phyloP scores from a whole-genome alignment of 2,888 invertebrate genomes.

The Prosapia bicincta region DNA sequence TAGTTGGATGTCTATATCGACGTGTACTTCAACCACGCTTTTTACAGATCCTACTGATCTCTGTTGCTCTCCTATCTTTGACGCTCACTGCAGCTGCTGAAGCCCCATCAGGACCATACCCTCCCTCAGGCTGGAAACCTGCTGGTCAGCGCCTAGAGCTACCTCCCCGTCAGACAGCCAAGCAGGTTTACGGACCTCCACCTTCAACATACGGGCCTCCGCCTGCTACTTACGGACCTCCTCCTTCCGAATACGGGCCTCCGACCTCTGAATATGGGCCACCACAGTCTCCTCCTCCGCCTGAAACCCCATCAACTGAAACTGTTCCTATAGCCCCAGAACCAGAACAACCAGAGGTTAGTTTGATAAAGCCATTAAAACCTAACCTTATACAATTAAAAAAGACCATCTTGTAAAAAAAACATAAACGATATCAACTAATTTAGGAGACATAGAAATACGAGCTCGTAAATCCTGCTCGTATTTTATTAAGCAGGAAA shows the following conservation, averaged over 20 bases:
- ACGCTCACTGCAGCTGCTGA: neutral
- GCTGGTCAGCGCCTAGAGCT: neutral
- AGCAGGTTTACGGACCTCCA: slow-evolving; percentile 7
- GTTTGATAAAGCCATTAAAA: too few relatives aligned
- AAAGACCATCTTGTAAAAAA: too few relatives aligned
- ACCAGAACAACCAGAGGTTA: neutral
- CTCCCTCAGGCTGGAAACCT: neutral
- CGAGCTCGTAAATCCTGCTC: too few relatives aligned
- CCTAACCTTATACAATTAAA: too few relatives aligned
- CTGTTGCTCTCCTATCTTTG: neutral
- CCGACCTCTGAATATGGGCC: neutral
- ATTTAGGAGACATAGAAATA: too few relatives aligned
- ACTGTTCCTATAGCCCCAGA: neutral
- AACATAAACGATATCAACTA: too few relatives aligned
- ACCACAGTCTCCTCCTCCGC: neutral
- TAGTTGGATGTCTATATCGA: too few relatives aligned
- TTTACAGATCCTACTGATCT: neutral
- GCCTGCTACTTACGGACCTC: slow-evolving; percentile 3
- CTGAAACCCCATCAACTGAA: neutral
- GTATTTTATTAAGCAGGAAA: too few relatives aligned
- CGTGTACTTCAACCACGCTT: too few relatives aligned
- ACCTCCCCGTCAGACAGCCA: neutral
- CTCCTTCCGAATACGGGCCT: neutral
- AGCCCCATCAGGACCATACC: neutral
- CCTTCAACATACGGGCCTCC: slow-evolving; percentile 10